These are phyloP conservation scores for Protobothrops flavoviridis DNA, from an alignment of 2,113 vertebrate genomes.

Conservation along the genomic window DNA sequence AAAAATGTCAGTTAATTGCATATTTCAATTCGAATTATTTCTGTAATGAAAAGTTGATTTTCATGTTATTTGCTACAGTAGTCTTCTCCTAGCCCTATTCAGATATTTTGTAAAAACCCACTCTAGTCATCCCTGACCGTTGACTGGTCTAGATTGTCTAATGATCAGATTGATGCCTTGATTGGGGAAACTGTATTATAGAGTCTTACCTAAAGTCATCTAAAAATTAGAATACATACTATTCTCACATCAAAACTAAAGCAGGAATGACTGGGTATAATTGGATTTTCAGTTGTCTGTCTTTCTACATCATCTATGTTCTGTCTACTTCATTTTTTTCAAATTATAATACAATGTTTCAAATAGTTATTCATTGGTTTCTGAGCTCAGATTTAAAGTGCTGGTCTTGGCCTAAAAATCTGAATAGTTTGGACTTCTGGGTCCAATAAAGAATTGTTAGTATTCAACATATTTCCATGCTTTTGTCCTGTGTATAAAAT, in stretches of 20 bases:
- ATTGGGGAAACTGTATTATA: not conserved
- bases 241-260: not conserved
- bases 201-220: not conserved
- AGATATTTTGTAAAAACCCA: not conserved
- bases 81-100: not conserved
- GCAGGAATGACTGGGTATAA: not conserved
- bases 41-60: not conserved
- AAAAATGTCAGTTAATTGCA: slow-evolving; percentile 15
- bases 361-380: not conserved
- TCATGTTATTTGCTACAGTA: not conserved
- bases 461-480: not conserved
- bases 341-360: not conserved
- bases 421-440: not conserved
- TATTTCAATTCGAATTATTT: slow-evolving; percentile 10
- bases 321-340: not conserved
- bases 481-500: not conserved
- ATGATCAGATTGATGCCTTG: not conserved
- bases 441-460: not conserved
- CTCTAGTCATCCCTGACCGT: not conserved
- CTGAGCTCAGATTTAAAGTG: not conserved
- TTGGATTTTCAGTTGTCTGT: not conserved
- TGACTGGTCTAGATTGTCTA: not conserved
- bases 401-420: not conserved
- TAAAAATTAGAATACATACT: not conserved
- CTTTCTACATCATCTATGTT: not conserved